Base-by-base conservation (phyloP, 2,888 invertebrate genomes). In the Platycheirus albimanus region DNA sequence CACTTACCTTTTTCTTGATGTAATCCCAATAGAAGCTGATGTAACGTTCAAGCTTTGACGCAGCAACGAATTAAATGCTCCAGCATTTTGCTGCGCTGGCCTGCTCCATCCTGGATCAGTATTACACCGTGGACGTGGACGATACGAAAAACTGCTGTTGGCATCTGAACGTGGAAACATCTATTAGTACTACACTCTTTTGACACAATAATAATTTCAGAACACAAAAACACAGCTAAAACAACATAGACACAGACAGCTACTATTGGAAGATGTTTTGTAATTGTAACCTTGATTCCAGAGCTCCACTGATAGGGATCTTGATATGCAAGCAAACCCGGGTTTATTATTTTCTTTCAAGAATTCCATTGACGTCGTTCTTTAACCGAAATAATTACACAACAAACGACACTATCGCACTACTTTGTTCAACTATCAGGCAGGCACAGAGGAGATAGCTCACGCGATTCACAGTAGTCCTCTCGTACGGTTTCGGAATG, bases 151-250 rank as follows among this genome's bases (percentile, higher is more conserved):
- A 8, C 51, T 49, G 19, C 33, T 41, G 38, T 49, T 70, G 13
- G 6, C 63, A 78, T 83, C 83, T 83, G 75, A 63, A 69, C 78
- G 78, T 74, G 78, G 72, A 78, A 78, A 74, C 78, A 78, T 72
- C 49, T 54, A 72, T 77, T 74, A 78, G 41, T 63, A 77, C 17
- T 10, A n/a, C n/a, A 54, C 43, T 58, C 47, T 47, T 30, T 33
- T 28, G 33, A 13, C 38, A 64, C 64, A 49, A 64, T 10, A 24
- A 38, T 19, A 7, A 13, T 36, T n/a, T n/a, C n/a, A n/a, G n/a
- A n/a, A 41, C 38, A 41, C 11, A 41, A 10, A 38, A 15, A 52
- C 66, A 56, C 49, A 58, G 45, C 30, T 11, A 33, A 61, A 38
- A 43, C 19, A 72, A 19, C 30, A 51, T 11, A 49, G 5, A 36